Base-by-base conservation (phyloP, 2,888 invertebrate genomes). In the Agrotis segetum region DNA sequence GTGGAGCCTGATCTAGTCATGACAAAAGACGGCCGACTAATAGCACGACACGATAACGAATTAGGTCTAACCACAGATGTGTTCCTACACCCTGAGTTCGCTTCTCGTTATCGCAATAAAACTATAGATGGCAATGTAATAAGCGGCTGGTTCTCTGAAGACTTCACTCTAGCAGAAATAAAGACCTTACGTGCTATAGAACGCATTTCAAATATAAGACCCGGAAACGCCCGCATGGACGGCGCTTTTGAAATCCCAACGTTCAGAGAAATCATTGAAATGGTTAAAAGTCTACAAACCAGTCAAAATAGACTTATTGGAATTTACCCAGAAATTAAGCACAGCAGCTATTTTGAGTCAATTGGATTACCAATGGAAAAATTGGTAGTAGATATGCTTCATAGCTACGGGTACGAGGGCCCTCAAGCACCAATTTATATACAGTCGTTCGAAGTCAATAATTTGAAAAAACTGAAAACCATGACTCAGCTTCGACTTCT, bases 1-100 rank as follows among this genome's bases (percentile, higher is more conserved):
- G 88, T 96, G 0, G 96, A 96, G 76, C 96, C 96, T 1, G 96
- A 96, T 71, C 88, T 96, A 49, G 96, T 96, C 4, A 94, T 94
- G 89, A 95, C 95, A 1, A 91, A 89, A 40, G 96, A 96, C 58
- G 92, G 92, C 16, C 85, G 92, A 21, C 77, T 95, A 13, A 86
- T 96, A 29, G 93, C 95, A 2, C 85, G 95, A 29, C 96, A 96
- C 71, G 96, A 96, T 81, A 96, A 95, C 75, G 92, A 94, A 79
- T 85, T 96, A 3, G 87, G 91, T 7, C 67, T 90, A 52, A 94
- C 93, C 0, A 95, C 95, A 2, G 92, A 96, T 69, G 90, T 96
- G 13, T 86, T 89, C 0, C 72, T 85, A 24, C 91, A 83, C 52
- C 87, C 91, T 0, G 94, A 95, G 78, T 96, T 95, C 68, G 87